Percentiles rank a stretch among this genome's conserved stretches.
phyloP scores from a whole-genome alignment of 2,113 vertebrate species.

The Panthera uncia region DNA sequence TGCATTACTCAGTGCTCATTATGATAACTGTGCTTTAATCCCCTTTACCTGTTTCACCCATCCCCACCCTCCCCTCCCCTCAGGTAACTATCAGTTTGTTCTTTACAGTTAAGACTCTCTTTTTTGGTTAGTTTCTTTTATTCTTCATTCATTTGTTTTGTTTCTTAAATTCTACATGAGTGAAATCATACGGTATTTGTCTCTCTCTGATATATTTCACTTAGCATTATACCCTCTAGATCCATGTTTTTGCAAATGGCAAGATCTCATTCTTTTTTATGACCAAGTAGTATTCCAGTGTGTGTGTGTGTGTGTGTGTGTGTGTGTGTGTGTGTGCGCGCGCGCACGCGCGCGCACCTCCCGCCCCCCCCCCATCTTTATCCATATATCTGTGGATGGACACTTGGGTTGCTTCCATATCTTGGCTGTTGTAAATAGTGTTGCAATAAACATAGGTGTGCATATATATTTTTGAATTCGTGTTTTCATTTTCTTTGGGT shows the following conservation, averaged over 20 bases:
- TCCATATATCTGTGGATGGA: background rate
- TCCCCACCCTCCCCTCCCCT: background rate
- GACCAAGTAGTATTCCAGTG: background rate
- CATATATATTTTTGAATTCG: background rate
- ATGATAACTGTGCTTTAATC: background rate
- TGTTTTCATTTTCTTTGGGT: background rate
- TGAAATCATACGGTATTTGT: background rate
- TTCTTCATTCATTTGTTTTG: background rate
- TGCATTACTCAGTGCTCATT: background rate
- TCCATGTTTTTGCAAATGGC: background rate
- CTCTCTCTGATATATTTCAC: background rate
- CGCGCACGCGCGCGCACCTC: rapidly evolving
- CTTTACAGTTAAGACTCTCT: background rate
- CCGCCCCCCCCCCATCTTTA: background rate
- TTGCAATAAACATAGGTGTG: background rate
- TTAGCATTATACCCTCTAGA: background rate
- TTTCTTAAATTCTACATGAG: background rate
- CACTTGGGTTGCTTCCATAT: background rate
- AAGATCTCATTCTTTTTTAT: background rate
- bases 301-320: too few species aligned
- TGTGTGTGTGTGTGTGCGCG: too few species aligned
- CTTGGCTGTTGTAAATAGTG: background rate
- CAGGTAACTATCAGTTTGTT: background rate
- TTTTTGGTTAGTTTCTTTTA: background rate
- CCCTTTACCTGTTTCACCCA: background rate